Base-by-base conservation (phyloP, 2,888 invertebrate genomes). In the Gari tellinella region DNA sequence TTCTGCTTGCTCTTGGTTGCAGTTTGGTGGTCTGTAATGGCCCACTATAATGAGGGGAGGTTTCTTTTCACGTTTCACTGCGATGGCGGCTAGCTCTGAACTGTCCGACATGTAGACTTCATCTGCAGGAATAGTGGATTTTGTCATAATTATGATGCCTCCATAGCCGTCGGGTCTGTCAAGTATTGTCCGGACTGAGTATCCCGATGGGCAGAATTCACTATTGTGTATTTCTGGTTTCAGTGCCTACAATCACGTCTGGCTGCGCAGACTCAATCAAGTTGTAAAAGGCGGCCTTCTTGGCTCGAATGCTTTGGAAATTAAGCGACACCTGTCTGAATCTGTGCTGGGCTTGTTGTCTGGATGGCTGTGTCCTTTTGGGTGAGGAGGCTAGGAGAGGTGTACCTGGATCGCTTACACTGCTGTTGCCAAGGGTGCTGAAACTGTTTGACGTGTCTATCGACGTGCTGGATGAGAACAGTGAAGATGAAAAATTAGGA, bases 261-360 rank as follows among this genome's bases (percentile, higher is more conserved):
- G 67, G 67, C 25, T 61, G 46, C 15, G 52, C 37, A n/a, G 53
- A 52, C 8, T 66, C 58, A 23, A 66, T 26, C 0, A 57, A 31
- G 26, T 51, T 57, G n/a, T n/a, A n/a, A n/a, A n/a, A n/a, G n/a
- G n/a, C n/a, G n/a, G 10, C 25, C 25, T 31, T 31, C 31, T 31
- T 31, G 31, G 31, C 4, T 10, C 31, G 10, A 7, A 31, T 31
- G 21, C 31, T 31, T 31, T 31, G 31, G 10, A 31, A 31, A 31
- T 31, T 31, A 4, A 31, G 10, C 10, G 31, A 31, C 31, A 31
- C 10, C 31, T 7, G 4, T 31, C 31, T 31, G 31, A 31, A 31
- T 7, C 31, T 4, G 31, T 31, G 31, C 10, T 31, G 31, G 31
- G 31, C 31, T 7, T 31, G 10, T 4, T 31, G 31, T 7, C 4